These are phyloP conservation scores for Noctua fimbriata DNA, from an alignment of 2,888 invertebrate species.

Conservation along the genomic window DNA sequence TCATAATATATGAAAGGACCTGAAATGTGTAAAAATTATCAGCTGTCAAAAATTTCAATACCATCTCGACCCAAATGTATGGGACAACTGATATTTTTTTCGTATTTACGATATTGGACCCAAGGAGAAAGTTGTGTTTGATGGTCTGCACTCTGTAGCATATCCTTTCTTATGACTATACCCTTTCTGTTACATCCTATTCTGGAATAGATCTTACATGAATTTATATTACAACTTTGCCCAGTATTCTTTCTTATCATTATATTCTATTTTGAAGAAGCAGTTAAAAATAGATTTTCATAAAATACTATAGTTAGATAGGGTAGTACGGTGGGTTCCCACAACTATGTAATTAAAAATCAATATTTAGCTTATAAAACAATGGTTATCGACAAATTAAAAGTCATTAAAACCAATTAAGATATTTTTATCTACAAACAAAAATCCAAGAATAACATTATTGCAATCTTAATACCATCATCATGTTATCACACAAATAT, in stretches of 20 bases:
- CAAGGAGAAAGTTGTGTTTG: too few relatives aligned
- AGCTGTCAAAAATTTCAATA: too few relatives aligned
- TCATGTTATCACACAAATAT: neutral
- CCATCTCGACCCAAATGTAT: too few relatives aligned
- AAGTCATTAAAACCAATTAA: constrained; percentile 36
- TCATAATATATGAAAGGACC: too few relatives aligned
- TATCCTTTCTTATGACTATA: too few relatives aligned
- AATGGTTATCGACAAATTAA: constrained; percentile 31
- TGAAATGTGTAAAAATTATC: too few relatives aligned
- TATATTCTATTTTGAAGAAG: neutral
- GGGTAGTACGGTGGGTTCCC: neutral
- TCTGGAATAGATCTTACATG: neutral
- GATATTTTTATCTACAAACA: constrained; percentile 27
- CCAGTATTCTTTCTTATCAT: neutral
- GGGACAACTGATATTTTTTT: too few relatives aligned
- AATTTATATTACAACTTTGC: neutral
- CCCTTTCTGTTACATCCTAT: too few relatives aligned
- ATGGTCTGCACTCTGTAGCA: too few relatives aligned
- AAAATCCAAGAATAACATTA: constrained; percentile 19
- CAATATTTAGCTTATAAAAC: constrained; percentile 25
- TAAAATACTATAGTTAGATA: constrained; percentile 1
- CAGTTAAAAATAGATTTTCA: constrained; percentile 6
- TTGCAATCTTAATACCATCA: constrained; percentile 8
- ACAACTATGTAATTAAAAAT: constrained; percentile 32
- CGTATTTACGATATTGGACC: too few relatives aligned